A percentile compares a stretch with the other conserved stretches of the same genome.
phyloP scores from a whole-genome alignment of 2,888 invertebrate genomes.

The Aromia moschata region DNA sequence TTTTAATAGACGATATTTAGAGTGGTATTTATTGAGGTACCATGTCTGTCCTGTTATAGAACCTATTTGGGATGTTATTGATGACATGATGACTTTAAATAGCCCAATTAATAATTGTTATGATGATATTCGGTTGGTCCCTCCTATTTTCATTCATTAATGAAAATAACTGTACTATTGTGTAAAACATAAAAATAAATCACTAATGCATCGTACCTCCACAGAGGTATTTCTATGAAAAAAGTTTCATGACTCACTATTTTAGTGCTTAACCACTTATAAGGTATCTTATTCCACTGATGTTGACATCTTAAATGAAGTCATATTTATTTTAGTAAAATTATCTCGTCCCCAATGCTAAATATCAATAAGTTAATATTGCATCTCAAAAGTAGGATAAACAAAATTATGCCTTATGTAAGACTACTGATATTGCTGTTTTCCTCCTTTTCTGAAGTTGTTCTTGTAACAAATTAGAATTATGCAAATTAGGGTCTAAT shows the following conservation, averaged over 20 bases:
- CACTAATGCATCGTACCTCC: background rate
- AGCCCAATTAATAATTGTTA: background rate
- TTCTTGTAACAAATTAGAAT: background rate
- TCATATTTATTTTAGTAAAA: slow-evolving; percentile 41
- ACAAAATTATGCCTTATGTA: background rate
- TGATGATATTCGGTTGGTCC: slow-evolving; percentile 16
- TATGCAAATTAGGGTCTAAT: background rate
- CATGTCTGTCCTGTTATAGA: background rate
- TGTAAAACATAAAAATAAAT: background rate
- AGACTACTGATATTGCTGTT: background rate
- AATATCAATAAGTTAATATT: slow-evolving; percentile 10
- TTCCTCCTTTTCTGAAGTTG: too few relatives aligned
- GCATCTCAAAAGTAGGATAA: background rate
- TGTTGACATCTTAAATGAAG: slow-evolving; percentile 40
- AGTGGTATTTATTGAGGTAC: background rate
- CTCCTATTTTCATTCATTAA: slow-evolving; percentile 5
- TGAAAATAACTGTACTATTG: background rate
- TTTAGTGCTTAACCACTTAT: background rate
- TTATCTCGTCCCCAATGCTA: slow-evolving; percentile 17
- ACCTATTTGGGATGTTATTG: background rate
- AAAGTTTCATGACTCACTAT: slow-evolving; percentile 16
- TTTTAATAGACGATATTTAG: background rate
- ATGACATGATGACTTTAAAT: slow-evolving; percentile 2
- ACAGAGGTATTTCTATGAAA: background rate
- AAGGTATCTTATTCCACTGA: slow-evolving; percentile 24